Conservation (phyloP, 1,140 invertebrate genomes). For the Aphaenogaster ashmeadi region DNA sequence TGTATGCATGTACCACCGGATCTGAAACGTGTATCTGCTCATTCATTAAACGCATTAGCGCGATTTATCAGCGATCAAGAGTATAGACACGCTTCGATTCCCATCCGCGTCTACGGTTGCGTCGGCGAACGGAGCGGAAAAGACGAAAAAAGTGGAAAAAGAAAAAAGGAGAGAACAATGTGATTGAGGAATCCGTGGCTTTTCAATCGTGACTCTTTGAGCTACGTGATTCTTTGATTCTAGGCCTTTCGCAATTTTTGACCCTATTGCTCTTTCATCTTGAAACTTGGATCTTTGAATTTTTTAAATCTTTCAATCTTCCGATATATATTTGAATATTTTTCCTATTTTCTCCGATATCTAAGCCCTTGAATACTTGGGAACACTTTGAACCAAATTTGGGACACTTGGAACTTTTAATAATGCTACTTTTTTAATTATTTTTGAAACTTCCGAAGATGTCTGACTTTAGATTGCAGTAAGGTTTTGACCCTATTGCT, state of each 20-base stretch:
- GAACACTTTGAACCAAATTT: background rate
- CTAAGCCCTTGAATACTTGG: background rate
- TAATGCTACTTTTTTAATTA: background rate
- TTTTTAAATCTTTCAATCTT: background rate
- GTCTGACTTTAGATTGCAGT: background rate
- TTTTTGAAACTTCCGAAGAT: background rate
- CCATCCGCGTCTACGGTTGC: constrained; percentile 8
- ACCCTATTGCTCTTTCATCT: background rate
- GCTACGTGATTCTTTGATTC: background rate
- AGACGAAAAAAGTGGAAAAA: background rate
- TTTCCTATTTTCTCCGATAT: too few relatives aligned
- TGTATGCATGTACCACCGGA: constrained; percentile 13
- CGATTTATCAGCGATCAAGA: constrained; percentile 61
- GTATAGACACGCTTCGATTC: constrained; percentile 60
- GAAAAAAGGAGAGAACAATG: background rate
- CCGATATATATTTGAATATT: background rate
- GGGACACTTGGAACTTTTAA: background rate
- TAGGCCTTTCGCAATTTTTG: background rate
- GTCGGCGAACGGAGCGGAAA: constrained; percentile 38
- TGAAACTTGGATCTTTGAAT: background rate
- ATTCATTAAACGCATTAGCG: constrained; percentile 62
- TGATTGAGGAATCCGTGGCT: constrained; percentile 36
- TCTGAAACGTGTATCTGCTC: constrained; percentile 50
- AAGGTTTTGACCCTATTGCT: too few relatives aligned
- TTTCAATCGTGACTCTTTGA: constrained; percentile 6